Conservation (phyloP, 2,888 invertebrate species). For the Acanthosepion pharaonis region DNA sequence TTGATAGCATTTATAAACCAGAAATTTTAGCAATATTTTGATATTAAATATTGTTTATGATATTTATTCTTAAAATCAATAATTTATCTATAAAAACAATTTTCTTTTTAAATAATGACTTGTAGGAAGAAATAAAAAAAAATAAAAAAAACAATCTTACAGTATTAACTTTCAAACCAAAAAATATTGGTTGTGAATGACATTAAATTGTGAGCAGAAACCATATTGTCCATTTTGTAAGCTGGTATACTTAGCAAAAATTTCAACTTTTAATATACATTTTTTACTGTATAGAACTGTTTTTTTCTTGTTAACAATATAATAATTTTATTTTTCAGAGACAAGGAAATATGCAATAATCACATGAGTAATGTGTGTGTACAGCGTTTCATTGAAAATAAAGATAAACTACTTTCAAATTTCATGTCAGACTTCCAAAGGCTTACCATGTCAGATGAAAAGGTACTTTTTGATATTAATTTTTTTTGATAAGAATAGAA, state of each 20-base stretch:
- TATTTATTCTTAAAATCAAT: neutral
- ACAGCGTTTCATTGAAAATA: conserved; percentile 85
- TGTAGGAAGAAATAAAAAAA: too few species aligned
- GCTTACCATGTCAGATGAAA: conserved; percentile 89
- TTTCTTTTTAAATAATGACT: too few species aligned
- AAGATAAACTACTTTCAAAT: conserved; percentile 82
- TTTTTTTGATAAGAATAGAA: neutral
- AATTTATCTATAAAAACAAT: neutral
- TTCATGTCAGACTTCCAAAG: conserved; percentile 88
- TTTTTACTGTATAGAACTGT: neutral
- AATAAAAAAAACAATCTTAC: too few species aligned
- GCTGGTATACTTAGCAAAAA: neutral
- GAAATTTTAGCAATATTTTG: neutral
- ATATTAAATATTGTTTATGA: neutral
- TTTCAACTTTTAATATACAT: neutral
- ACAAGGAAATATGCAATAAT: conserved; percentile 83
- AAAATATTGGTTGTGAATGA: too few species aligned
- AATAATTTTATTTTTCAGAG: conserved; percentile 77
- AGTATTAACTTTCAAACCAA: too few species aligned
- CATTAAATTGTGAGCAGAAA: too few species aligned
- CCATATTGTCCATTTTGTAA: too few species aligned
- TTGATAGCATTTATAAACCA: neutral
- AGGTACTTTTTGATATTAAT: conserved; percentile 76
- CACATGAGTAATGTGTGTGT: conserved; percentile 86
- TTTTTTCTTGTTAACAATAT: neutral